Evolutionary conservation across 2,888 invertebrate genomes (phyloP), one percentile per base, ranked within the genome.

Genomic region (Sesamia inferens): DNA sequence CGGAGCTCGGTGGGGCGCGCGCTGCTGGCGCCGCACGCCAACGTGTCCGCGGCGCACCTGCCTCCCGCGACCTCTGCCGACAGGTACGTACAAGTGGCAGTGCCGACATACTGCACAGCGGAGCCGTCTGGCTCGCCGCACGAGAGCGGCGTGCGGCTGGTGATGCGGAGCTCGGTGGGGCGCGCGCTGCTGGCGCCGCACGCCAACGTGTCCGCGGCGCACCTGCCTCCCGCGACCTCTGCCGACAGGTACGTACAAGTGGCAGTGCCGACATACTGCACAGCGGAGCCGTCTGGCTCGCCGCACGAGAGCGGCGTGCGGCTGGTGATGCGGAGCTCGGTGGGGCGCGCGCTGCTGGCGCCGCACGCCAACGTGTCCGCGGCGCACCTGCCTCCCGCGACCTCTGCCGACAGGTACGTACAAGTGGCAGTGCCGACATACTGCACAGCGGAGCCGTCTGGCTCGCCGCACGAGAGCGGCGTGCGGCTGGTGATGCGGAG

Each of bases 91-190:
- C 94, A 96, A 78, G 94, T 95, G 6, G 87, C 93, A 0, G 75
- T 83, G 0, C 95, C 96, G 0, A 86, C 91, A 59, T 96, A 96
- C 87, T 94, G 95, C 85, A 96, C 96, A 0, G 93, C 90, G 0
- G 93, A 95, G 74, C 90, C 93, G 0, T 78, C 90, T 0, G 87
- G 89, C 24, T 90, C 89, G 19, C 80, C 85, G 0, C 91, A 91
- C 61, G 93, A 93, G 71, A 82, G 82, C 0, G 88, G 91, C 0
- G 74, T 94, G 0, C 88, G 92, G 0, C 82, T 95, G 0, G 94
- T 93, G 14, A 68, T 94, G 85, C 89, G 96, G 2, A 90, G 87
- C 78, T 47, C 85, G 0, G 65, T 54, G 1, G 65, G 65, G 0
- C 87, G 95, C 3, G 90, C 88, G 58, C 86, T 95, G 22, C 82